phyloP scores from a whole-genome alignment of 1,140 invertebrate genomes.

The Drosophila sturtevanti region DNA sequence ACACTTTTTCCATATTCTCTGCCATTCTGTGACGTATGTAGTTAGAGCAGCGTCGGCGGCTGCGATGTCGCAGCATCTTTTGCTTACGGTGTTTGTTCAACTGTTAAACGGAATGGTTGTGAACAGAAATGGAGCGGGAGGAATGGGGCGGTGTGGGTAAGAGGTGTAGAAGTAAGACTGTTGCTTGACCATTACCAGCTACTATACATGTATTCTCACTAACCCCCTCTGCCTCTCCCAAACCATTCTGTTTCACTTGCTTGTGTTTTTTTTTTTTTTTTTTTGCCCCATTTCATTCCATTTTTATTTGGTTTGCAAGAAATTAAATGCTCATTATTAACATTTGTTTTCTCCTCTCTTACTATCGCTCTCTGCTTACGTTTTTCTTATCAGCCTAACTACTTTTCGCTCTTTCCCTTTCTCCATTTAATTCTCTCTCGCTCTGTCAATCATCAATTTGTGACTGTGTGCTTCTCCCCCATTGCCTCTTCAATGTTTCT shows the following conservation, averaged over 20 bases:
- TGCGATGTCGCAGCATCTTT: constrained; percentile 36
- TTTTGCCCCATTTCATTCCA: constrained; percentile 7
- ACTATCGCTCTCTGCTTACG: constrained; percentile 23
- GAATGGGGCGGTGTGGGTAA: neutral
- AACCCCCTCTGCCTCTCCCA: neutral
- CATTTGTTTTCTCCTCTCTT: neutral
- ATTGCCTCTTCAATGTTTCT: neutral
- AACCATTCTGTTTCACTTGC: neutral
- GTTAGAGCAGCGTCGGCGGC: neutral
- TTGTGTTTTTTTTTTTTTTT: neutral
- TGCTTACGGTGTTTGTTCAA: constrained; percentile 47
- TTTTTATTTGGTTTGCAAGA: constrained; percentile 24
- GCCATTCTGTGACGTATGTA: neutral
- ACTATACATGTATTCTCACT: neutral
- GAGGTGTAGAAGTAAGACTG: constrained; percentile 28
- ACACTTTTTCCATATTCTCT: neutral
- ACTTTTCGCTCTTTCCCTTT: constrained; percentile 25
- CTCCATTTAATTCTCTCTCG: neutral
- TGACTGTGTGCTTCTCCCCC: constrained; percentile 21
- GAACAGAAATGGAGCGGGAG: neutral
- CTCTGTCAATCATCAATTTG: constrained; percentile 48
- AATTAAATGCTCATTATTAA: constrained; percentile 10
- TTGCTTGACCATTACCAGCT: constrained; percentile 32
- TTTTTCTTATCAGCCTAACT: constrained; percentile 61
- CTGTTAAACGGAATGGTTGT: constrained; percentile 50